These are phyloP conservation scores for Fopius arisanus DNA, from an alignment of 1,140 invertebrate genomes.

Conservation along the genomic window DNA sequence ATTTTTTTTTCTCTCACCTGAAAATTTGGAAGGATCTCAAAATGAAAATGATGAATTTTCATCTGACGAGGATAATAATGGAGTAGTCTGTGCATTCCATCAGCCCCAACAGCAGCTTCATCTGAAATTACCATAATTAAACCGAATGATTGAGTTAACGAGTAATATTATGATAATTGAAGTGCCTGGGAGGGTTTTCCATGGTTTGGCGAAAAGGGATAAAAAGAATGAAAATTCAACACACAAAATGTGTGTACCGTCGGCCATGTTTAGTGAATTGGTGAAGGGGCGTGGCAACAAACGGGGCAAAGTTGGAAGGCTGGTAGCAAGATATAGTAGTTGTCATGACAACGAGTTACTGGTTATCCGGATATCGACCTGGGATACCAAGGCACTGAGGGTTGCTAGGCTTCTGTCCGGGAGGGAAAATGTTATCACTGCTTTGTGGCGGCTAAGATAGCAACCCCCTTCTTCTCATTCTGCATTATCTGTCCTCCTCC, in stretches of 20 bases:
- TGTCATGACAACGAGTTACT: conserved; percentile 41
- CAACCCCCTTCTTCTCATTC: conserved; percentile 51
- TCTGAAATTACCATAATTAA: too few species aligned
- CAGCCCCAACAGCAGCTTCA: too few species aligned
- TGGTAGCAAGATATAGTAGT: conserved; percentile 24
- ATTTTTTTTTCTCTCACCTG: too few species aligned
- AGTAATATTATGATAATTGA: conserved; percentile 25
- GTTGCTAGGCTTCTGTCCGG: conserved; percentile 63
- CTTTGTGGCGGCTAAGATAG: conserved; percentile 66
- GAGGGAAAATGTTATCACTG: conserved; percentile 67
- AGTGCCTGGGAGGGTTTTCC: not conserved
- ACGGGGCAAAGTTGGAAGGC: conserved; percentile 24
- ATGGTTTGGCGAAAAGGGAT: not conserved
- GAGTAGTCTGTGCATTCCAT: too few species aligned
- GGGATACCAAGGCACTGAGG: conserved; percentile 47
- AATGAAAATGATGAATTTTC: too few species aligned
- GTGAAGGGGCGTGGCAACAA: conserved; percentile 29
- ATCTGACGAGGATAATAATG: too few species aligned
- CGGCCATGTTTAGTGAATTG: conserved; percentile 37
- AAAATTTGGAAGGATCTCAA: too few species aligned
- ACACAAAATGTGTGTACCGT: conserved; percentile 19
- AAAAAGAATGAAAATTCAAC: not conserved
- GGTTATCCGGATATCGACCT: conserved; percentile 63
- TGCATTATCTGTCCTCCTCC: not conserved
- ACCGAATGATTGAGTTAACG: not conserved